phyloP scores from a whole-genome alignment of 2,113 vertebrate genomes.

The Burhinus oedicnemus region DNA sequence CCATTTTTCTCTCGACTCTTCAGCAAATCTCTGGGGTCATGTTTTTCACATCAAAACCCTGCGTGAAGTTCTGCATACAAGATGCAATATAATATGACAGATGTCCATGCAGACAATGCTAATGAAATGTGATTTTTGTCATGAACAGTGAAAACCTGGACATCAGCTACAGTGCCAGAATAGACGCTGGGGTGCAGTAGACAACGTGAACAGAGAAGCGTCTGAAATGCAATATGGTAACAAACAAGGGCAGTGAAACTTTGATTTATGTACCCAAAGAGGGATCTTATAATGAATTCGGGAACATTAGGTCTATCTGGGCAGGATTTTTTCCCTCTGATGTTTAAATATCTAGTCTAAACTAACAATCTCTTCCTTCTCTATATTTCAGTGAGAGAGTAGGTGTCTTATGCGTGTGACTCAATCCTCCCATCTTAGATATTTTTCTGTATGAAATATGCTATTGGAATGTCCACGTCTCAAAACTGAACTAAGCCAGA shows the following conservation, averaged over 20 bases:
- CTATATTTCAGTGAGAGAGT: neutral
- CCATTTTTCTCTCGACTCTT: neutral
- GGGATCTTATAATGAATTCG: neutral
- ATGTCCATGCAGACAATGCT: neutral
- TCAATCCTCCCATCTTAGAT: neutral
- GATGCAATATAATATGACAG: neutral
- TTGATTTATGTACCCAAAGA: neutral
- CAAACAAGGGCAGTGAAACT: neutral
- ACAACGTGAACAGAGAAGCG: neutral
- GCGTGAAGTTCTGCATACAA: neutral
- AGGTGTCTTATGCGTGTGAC: neutral
- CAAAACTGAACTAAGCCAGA: neutral
- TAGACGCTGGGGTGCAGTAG: neutral
- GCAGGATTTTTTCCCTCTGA: neutral
- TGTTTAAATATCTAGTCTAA: neutral
- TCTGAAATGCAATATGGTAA: neutral
- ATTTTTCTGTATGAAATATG: neutral
- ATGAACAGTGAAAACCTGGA: neutral
- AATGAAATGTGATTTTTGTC: slow-evolving; percentile 36
- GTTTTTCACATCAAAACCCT: neutral
- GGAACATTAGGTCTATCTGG: neutral
- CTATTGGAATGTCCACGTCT: neutral
- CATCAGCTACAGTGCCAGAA: neutral
- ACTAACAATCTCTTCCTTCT: neutral
- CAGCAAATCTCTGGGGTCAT: neutral